These are phyloP conservation scores for Hirudo medicinalis DNA, from an alignment of 1,140 invertebrate genomes.

Conservation along the genomic window DNA sequence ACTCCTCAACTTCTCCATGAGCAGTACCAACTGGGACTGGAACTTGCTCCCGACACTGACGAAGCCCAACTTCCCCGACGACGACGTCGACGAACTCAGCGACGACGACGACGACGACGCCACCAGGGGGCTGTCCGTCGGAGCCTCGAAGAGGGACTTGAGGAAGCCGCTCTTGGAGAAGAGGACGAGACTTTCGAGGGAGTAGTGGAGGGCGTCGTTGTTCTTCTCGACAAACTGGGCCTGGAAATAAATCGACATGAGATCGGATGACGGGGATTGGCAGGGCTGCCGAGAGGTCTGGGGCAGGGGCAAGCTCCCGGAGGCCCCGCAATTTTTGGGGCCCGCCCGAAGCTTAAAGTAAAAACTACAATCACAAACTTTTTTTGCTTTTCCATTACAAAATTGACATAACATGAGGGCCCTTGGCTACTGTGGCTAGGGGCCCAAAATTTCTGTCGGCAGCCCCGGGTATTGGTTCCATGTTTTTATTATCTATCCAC, in stretches of 20 bases:
- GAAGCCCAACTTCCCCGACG: conserved; percentile 62
- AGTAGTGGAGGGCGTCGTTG: conserved; percentile 84
- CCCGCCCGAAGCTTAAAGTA: too few species aligned
- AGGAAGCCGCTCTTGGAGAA: conserved; percentile 65
- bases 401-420: too few species aligned
- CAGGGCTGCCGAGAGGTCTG: too few species aligned
- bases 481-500: too few species aligned
- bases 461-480: too few species aligned
- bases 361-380: too few species aligned
- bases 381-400: too few species aligned
- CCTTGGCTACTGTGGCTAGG: too few species aligned
- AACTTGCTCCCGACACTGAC: conserved; percentile 86
- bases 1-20: conserved; percentile 76
- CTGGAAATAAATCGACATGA: conserved; percentile 2
- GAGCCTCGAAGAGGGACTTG: conserved; percentile 53
- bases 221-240: conserved; percentile 80
- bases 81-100: neutral
- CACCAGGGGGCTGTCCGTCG: neutral
- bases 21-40: conserved; percentile 65
- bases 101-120: neutral
- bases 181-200: conserved; percentile 70
- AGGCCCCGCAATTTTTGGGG: too few species aligned
- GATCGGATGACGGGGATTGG: too few species aligned
- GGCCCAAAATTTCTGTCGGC: too few species aligned
- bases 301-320: too few species aligned